Conservation (phyloP, 2,888 invertebrate genomes). For the Tipula helvola region DNA sequence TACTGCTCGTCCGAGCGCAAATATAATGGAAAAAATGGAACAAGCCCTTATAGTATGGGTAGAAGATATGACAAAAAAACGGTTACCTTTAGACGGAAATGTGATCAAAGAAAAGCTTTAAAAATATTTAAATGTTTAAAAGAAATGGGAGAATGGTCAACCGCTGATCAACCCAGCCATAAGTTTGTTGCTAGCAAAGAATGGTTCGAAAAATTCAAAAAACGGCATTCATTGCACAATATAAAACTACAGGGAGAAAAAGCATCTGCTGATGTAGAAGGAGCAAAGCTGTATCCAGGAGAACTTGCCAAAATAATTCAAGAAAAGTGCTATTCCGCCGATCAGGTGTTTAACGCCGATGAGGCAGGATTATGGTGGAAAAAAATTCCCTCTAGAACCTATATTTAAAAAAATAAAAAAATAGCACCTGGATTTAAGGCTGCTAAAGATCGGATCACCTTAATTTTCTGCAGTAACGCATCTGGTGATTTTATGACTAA, state of each 20-base stretch:
- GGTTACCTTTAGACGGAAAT: too few species aligned
- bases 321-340: neutral
- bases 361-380: neutral
- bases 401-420: neutral
- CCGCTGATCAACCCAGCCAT: neutral
- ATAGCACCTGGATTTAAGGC: neutral
- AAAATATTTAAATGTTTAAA: too few species aligned
- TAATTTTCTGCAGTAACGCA: neutral
- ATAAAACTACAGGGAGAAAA: slow-evolving; percentile 15
- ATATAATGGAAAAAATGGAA: too few species aligned
- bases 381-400: too few species aligned
- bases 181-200: too few species aligned
- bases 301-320: neutral
- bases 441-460: neutral
- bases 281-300: neutral
- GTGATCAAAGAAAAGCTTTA: too few species aligned
- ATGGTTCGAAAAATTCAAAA: slow-evolving; percentile 18
- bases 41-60: too few species aligned
- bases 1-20: neutral
- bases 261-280: slow-evolving; percentile 15
- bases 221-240: slow-evolving; percentile 15
- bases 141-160: neutral
- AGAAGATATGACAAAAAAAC: too few species aligned
- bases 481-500: neutral
- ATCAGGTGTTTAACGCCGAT: neutral